Conservation (phyloP, 2,888 invertebrate species). For the Empis stercorea region DNA sequence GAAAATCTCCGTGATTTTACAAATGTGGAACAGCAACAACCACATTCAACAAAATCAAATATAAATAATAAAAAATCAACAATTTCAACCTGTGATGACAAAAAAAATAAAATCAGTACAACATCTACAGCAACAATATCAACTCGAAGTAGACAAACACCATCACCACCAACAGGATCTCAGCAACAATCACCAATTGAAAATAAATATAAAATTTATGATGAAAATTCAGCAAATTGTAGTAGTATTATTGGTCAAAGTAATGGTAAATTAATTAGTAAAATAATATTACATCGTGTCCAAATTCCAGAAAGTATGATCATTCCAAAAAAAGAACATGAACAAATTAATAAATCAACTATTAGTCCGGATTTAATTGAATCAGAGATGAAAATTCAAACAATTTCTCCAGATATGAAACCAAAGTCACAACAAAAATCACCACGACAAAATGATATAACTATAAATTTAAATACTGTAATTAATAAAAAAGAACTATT, state of each 20-base stretch:
- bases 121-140: not conserved
- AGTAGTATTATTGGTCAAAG: constrained; percentile 25
- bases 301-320: constrained; percentile 10
- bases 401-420: too few relatives aligned
- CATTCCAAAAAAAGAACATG: too few relatives aligned
- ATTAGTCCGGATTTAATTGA: not conserved
- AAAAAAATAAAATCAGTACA: not conserved
- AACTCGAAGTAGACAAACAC: constrained; percentile 1
- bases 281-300: constrained; percentile 26
- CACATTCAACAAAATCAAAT: not conserved
- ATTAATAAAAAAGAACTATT: too few relatives aligned
- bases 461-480: too few relatives aligned
- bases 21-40: not conserved
- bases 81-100: not conserved
- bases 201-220: constrained; percentile 21
- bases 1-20: not conserved
- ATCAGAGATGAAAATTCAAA: not conserved
- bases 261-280: constrained; percentile 27
- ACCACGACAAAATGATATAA: too few relatives aligned
- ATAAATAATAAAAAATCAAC: not conserved
- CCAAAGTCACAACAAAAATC: too few relatives aligned
- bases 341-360: not conserved
- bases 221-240: constrained; percentile 3
- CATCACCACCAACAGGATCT: not conserved
- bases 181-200: constrained; percentile 35